A percentile compares a stretch with the other conserved stretches of the same genome.
These are phyloP conservation scores for Dynastes grantii DNA, from an alignment of 2,888 invertebrate species.

Conservation along the genomic window DNA sequence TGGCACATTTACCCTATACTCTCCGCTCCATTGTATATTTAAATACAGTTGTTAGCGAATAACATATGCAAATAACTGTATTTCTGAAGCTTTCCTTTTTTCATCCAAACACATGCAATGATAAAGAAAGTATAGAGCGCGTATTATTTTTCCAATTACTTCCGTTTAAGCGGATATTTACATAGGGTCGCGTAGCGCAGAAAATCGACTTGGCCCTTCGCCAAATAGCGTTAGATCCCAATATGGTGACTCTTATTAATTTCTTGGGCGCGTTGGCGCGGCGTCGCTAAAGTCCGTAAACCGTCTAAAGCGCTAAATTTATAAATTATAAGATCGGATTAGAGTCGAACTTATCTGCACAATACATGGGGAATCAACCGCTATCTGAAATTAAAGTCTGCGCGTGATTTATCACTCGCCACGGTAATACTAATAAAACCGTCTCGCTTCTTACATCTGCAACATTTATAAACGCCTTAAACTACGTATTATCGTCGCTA, in stretches of 20 bases:
- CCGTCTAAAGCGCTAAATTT: constrained; percentile 29
- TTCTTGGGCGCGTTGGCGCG: constrained; percentile 10
- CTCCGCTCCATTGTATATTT: no score
- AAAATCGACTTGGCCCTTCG: constrained; percentile 28
- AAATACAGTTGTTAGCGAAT: no score
- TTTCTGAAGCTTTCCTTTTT: no score
- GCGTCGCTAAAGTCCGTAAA: constrained; percentile 21
- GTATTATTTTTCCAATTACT: constrained; percentile 11
- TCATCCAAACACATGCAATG: no score
- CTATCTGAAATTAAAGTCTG: constrained; percentile 38
- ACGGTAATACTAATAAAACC: constrained; percentile 13
- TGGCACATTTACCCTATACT: no score
- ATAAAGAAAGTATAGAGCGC: no score
- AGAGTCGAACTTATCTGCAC: constrained; percentile 29
- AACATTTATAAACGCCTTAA: constrained; percentile 25
- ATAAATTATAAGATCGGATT: constrained; percentile 41
- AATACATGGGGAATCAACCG: constrained; percentile 30
- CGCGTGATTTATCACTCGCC: constrained; percentile 9
- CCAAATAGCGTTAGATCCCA: constrained; percentile 14
- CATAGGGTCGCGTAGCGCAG: constrained; percentile 9
- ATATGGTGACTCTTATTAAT: constrained; percentile 23
- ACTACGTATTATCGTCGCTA: constrained; percentile 14
- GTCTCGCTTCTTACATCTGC: constrained; percentile 13
- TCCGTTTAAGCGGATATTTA: constrained; percentile 29
- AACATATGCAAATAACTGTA: no score